Percentiles rank a stretch among this genome's conserved stretches.
These are phyloP conservation scores for Megalops cyprinoides DNA, from an alignment of 2,797 vertebrate species.

Conservation along the genomic window DNA sequence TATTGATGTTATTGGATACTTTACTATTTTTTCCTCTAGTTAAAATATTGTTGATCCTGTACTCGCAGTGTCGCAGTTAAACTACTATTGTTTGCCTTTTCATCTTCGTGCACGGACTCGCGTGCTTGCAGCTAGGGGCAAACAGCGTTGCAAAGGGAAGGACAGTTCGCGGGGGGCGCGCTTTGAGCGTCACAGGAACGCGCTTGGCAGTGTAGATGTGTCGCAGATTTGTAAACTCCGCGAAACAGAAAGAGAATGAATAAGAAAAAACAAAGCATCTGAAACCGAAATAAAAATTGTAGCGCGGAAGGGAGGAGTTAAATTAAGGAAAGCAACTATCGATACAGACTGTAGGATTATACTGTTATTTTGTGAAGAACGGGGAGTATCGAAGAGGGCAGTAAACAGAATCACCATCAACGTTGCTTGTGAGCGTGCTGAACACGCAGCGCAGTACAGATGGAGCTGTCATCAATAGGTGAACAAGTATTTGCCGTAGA, in stretches of 20 bases:
- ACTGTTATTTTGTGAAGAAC: constrained; percentile 32
- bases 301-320: constrained; percentile 19
- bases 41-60: background rate
- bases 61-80: background rate
- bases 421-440: constrained; percentile 34
- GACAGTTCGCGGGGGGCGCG: constrained; percentile 30
- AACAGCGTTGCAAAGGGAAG: constrained; percentile 23
- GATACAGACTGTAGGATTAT: background rate
- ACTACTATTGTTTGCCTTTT: background rate
- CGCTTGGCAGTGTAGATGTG: constrained; percentile 77
- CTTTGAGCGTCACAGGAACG: constrained; percentile 49
- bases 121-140: constrained; percentile 30
- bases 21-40: background rate
- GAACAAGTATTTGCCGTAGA: constrained; percentile 98
- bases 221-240: constrained; percentile 84
- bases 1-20: too few relatives aligned
- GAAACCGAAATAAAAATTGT: constrained; percentile 45
- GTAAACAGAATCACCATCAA: constrained; percentile 4
- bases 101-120: constrained; percentile 37
- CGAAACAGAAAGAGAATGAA: constrained; percentile 52
- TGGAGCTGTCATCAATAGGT: constrained; percentile 97
- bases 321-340: background rate
- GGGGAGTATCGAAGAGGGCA: constrained; percentile 13
- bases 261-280: constrained; percentile 49
- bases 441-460: constrained; percentile 56